Evolutionary conservation across 1,140 invertebrate genomes (phyloP).

Genomic region (Medauroidea extradentata): DNA sequence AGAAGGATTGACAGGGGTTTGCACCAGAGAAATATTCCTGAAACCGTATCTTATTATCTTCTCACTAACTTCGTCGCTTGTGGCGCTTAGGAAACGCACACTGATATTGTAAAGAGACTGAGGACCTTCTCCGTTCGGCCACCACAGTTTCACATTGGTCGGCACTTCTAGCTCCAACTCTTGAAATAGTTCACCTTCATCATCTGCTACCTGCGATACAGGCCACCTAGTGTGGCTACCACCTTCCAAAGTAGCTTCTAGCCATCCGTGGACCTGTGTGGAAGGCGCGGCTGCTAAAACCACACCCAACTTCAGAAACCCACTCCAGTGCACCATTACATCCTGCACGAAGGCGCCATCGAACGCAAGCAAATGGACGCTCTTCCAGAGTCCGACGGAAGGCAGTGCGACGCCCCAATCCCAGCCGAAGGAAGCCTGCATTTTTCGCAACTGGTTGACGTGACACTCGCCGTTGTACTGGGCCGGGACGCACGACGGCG

Average conservation of each 20-base stretch:
- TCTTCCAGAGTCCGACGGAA: conserved; percentile 79
- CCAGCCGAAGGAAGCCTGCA: conserved; percentile 95
- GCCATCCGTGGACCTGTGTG: too few relatives aligned
- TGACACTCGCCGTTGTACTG: conserved; percentile 91
- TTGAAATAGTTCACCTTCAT: too few relatives aligned
- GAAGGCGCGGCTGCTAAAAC: too few relatives aligned
- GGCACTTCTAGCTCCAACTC: too few relatives aligned
- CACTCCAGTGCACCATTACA: conserved; percentile 29
- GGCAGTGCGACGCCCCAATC: conserved; percentile 98
- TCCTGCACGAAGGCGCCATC: conserved; percentile 47
- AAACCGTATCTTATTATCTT: conserved; percentile 67
- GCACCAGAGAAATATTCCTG: conserved; percentile 74
- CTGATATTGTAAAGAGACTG: conserved; percentile 72
- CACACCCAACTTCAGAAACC: too few relatives aligned
- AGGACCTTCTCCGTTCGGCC: conserved; percentile 90
- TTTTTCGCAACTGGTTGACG: conserved; percentile 91
- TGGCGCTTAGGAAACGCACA: conserved; percentile 45
- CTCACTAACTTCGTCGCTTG: conserved; percentile 28
- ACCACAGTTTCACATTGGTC: conserved; percentile 66
- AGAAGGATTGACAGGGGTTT: conserved; percentile 50
- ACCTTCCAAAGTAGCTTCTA: too few relatives aligned
- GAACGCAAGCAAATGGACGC: conserved; percentile 49
- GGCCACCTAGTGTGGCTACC: too few relatives aligned
- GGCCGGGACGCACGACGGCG: conserved; percentile 71
- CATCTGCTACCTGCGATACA: too few relatives aligned